These are phyloP conservation scores for Drosophila algonquin DNA, from an alignment of 2,888 invertebrate species.

Conservation along the genomic window DNA sequence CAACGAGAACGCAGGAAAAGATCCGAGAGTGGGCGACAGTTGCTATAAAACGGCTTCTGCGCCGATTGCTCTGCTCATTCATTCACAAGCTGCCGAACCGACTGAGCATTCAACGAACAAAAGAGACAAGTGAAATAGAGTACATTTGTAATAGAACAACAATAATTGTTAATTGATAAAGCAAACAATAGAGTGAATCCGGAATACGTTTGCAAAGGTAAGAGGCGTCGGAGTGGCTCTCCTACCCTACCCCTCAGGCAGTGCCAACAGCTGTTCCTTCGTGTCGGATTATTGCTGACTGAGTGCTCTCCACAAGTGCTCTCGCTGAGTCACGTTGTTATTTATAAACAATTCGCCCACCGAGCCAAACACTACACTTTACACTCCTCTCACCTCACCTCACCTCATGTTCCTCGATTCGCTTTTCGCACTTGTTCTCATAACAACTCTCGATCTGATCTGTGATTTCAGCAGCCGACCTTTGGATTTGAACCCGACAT, in stretches of 20 bases:
- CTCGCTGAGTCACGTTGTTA: conserved; percentile 63
- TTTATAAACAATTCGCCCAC: conserved; percentile 72
- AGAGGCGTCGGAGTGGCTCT: conserved; percentile 18
- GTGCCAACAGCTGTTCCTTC: conserved; percentile 47
- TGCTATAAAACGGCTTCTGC: conserved; percentile 37
- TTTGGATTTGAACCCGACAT: conserved; percentile 83
- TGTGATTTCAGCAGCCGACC: conserved; percentile 70
- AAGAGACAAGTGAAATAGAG: conserved; percentile 8
- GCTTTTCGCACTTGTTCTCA: conserved; percentile 9
- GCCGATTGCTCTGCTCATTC: conserved; percentile 35
- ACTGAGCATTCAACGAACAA: conserved; percentile 8
- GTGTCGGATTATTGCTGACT: conserved; percentile 56
- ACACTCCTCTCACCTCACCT: not conserved
- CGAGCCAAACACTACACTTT: conserved; percentile 25
- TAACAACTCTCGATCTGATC: conserved; percentile 2
- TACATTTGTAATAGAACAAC: conserved; percentile 31
- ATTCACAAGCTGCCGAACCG: conserved; percentile 7
- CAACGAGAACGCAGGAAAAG: conserved; percentile 29
- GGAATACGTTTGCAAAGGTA: conserved; percentile 4
- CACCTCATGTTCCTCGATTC: not conserved
- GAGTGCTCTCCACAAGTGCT: conserved; percentile 44
- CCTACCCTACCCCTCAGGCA: not conserved
- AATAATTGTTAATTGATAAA: conserved; percentile 33
- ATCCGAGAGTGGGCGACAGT: conserved; percentile 38
- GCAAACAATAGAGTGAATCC: conserved; percentile 29